Percentiles rank a stretch among this genome's conserved stretches.
Conservation (phyloP, 1,140 invertebrate genomes). For the Zaprionus kolodkinae region DNA sequence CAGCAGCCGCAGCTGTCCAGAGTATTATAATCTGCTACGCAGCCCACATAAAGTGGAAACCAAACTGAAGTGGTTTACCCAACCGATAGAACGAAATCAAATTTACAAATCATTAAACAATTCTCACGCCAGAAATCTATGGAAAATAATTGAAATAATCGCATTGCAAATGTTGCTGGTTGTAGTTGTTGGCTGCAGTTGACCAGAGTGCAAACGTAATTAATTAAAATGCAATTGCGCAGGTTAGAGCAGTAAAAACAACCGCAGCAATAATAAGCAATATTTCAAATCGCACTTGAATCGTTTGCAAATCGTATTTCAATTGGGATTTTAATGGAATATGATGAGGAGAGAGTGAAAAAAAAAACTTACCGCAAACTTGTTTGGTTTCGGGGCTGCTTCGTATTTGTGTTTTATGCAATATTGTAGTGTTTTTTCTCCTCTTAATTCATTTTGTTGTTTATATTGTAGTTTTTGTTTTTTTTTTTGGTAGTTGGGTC, state of each 20-base stretch:
- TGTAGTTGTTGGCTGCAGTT: too few species aligned
- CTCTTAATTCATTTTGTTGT: not conserved
- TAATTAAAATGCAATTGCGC: constrained; percentile 73
- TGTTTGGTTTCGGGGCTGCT: not conserved
- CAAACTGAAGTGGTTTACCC: constrained; percentile 29
- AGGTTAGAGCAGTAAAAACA: not conserved
- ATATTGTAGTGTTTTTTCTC: constrained; percentile 11
- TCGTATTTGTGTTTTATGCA: not conserved
- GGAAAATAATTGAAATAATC: constrained; percentile 37
- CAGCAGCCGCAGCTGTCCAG: not conserved
- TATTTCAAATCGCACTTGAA: constrained; percentile 18
- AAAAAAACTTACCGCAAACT: constrained; percentile 38
- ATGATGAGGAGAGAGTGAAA: constrained; percentile 3
- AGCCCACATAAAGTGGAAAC: constrained; percentile 6
- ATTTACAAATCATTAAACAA: constrained; percentile 68
- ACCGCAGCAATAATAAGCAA: constrained; percentile 63
- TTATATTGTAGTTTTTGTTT: not conserved
- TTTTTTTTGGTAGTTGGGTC: not conserved
- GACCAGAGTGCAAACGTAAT: constrained; percentile 57
- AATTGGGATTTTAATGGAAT: not conserved
- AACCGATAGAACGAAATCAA: constrained; percentile 45
- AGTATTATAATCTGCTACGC: not conserved
- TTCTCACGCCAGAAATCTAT: constrained; percentile 25
- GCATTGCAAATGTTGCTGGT: constrained; percentile 18
- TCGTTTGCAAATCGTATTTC: constrained; percentile 1